These are phyloP conservation scores for Tetropium fuscum DNA, from an alignment of 2,888 invertebrate genomes.

Conservation along the genomic window DNA sequence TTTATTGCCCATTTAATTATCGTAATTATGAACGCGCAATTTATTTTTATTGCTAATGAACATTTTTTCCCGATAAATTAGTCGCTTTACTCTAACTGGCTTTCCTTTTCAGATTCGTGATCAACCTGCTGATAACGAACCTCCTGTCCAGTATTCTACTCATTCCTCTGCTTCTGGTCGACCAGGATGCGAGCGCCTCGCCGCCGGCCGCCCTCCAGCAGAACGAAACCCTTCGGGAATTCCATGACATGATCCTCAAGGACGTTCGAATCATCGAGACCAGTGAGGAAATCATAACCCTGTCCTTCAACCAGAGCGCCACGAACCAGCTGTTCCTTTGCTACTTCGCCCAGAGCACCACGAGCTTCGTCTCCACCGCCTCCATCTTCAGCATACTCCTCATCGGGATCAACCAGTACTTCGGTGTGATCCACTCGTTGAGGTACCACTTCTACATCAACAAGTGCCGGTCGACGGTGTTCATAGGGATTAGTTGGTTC, in stretches of 20 bases:
- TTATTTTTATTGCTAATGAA: too few species aligned
- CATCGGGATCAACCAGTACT: slow-evolving; percentile 75
- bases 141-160: slow-evolving; percentile 67
- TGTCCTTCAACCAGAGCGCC: slow-evolving; percentile 4
- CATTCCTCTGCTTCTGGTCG: slow-evolving; percentile 68
- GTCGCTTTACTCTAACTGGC: too few species aligned
- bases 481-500: slow-evolving; percentile 68
- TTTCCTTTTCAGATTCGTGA: slow-evolving; percentile 65
- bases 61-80: too few species aligned
- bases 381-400: slow-evolving; percentile 74
- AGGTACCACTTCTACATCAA: slow-evolving; percentile 72
- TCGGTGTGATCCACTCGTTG: slow-evolving; percentile 75
- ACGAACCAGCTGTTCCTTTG: slow-evolving; percentile 49
- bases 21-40: too few species aligned
- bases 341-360: slow-evolving; percentile 72
- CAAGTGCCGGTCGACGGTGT: slow-evolving; percentile 66
- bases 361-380: slow-evolving; percentile 71
- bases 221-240: slow-evolving; percentile 36
- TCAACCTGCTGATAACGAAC: slow-evolving; percentile 69
- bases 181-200: slow-evolving; percentile 59
- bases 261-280: slow-evolving; percentile 50
- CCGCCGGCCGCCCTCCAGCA: slow-evolving; percentile 45
- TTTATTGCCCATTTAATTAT: too few species aligned
- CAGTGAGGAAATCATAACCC: slow-evolving; percentile 31
- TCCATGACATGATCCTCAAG: slow-evolving; percentile 41